Base-by-base conservation (phyloP, 2,888 invertebrate genomes). In the Adineta ricciae region DNA sequence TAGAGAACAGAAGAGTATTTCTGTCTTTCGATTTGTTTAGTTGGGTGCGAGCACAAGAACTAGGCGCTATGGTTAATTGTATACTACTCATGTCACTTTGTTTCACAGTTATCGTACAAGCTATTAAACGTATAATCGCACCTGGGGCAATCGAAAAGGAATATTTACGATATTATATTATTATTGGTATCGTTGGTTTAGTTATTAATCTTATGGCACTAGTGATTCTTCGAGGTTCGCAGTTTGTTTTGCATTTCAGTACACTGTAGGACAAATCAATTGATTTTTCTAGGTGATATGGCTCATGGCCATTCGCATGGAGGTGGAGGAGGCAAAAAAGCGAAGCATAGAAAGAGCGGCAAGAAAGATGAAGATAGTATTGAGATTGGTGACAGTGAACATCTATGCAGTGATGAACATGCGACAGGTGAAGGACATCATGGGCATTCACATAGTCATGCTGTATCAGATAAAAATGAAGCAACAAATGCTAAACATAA, bases 121-220 rank as follows among this genome's bases (percentile, higher is more conserved):
- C 87, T 16, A 49, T 86, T 7, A 83, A 87, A 72, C 84, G 87
- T 78, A 46, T 87, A 11, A 83, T 87, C 21, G 84, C 83, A 72
- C 27, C 83, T 4, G 86, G 86, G 72, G 52, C 72, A 16, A 83
- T 87, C n/a, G 95, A 96, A 88, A 46, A 46, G 88, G 94, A 96
- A 0, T 91, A 93, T 88, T 91, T 96, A 85, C 92, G 99, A 87
- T 93, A 98, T 0, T 78, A 78, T 41, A 78, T 78, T 78, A 93
- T 93, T 73, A 97, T 99, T 11, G 99, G 99, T 16, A 93, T 93
- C 9, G 91, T 95, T 85, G 99, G 99, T 24, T 92, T 99, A 86
- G 88, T 95, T 85, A 94, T 99, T 86, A 99, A 99, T 91, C 89
- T 98, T 83, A 93, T 99, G 87, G 99, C 99, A 85, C 92, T 99